These are phyloP conservation scores for Morone saxatilis DNA, from an alignment of 2,113 vertebrate genomes.

Conservation along the genomic window DNA sequence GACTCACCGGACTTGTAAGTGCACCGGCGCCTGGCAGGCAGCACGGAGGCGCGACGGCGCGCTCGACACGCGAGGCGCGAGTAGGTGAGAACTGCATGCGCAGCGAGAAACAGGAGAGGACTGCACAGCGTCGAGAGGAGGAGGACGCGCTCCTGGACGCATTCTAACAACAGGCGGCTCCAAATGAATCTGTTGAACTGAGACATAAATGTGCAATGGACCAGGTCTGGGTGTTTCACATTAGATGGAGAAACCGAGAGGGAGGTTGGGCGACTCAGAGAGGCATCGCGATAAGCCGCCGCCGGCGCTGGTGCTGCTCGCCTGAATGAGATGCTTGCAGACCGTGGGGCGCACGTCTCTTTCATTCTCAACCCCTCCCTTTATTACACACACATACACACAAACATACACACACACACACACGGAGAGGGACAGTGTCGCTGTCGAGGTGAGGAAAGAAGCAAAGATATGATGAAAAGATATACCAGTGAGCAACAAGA, in stretches of 20 bases:
- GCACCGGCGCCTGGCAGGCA: too few species aligned
- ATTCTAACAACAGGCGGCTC: conserved; percentile 65
- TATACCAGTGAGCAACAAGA: conserved; percentile 6
- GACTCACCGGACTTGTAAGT: too few species aligned
- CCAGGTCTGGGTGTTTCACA: not conserved
- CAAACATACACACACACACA: not conserved
- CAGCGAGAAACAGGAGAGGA: conserved; percentile 45
- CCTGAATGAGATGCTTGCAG: conserved; percentile 46
- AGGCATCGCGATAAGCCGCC: conserved; percentile 30
- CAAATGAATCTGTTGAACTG: not conserved
- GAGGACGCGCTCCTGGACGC: conserved; percentile 61
- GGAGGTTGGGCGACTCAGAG: not conserved
- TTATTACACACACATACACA: not conserved
- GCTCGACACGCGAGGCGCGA: too few species aligned
- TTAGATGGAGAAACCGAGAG: conserved; percentile 1
- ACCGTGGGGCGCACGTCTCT: conserved; percentile 8
- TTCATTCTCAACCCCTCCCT: conserved; percentile 57
- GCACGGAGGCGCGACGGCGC: too few species aligned
- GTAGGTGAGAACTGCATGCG: too few species aligned
- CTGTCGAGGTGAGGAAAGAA: not conserved
- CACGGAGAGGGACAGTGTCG: not conserved
- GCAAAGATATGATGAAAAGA: conserved; percentile 36
- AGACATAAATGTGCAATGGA: conserved; percentile 49
- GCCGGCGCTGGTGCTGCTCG: not conserved
- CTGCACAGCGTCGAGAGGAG: conserved; percentile 38